Percentiles rank a stretch among this genome's conserved stretches.
Conservation (phyloP, 2,888 invertebrate species). For the Ichneumoninae sp. region DNA sequence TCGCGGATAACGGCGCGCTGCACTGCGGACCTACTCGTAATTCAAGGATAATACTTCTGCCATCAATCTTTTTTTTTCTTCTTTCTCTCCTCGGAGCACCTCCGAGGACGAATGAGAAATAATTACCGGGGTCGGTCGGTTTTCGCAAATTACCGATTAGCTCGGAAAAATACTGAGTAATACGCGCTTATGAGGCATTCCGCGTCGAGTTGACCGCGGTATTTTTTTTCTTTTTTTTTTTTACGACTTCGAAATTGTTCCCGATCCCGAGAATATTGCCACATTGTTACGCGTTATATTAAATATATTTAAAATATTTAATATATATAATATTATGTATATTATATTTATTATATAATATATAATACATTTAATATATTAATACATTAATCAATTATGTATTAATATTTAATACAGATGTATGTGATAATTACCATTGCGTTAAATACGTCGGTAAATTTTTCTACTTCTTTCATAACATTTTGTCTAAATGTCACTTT, state of each 20-base stretch:
- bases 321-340: no score
- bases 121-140: conserved; percentile 3
- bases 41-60: conserved; percentile 51
- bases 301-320: no score
- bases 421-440: background rate
- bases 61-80: conserved; percentile 25
- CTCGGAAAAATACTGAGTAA: background rate
- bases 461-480: background rate
- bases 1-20: conserved; percentile 42
- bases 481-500: background rate
- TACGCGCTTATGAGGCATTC: background rate
- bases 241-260: background rate
- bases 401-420: no score
- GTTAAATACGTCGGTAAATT: background rate
- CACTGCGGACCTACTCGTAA: conserved; percentile 42
- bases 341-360: no score
- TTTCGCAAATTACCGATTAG: conserved; percentile 24
- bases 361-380: no score
- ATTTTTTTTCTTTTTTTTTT: background rate
- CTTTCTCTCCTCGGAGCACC: background rate
- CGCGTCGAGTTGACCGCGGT: background rate
- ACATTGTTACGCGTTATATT: background rate
- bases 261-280: background rate
- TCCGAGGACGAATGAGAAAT: conserved; percentile 19
- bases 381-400: no score